Evolutionary conservation across 2,888 invertebrate genomes (phyloP).

Genomic region (Idaea dimidiata): DNA sequence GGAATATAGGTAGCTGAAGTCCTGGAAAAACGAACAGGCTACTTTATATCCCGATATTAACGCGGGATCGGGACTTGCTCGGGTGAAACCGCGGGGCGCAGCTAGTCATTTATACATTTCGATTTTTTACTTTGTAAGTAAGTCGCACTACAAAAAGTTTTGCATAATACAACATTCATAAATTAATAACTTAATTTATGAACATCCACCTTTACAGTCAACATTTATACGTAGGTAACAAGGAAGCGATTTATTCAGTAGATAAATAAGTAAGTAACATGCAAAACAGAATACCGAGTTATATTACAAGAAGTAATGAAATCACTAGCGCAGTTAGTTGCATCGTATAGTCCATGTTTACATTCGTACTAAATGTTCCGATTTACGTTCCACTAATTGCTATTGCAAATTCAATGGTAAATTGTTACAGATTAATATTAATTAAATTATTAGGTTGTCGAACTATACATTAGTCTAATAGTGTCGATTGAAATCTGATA

Average conservation of each 20-base stretch:
- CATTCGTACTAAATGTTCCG: neutral
- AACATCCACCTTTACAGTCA: neutral
- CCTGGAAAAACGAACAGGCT: too few species aligned
- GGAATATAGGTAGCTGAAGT: too few species aligned
- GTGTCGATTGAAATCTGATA: neutral
- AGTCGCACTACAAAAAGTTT: neutral
- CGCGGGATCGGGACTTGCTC: too few species aligned
- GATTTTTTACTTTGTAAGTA: neutral
- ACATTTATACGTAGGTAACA: neutral
- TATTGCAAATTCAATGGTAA: neutral
- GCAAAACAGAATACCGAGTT: slow-evolving; percentile 2
- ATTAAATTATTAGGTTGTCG: neutral
- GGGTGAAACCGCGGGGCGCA: too few species aligned
- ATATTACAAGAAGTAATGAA: slow-evolving; percentile 16
- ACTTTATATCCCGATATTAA: too few species aligned
- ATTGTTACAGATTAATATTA: neutral
- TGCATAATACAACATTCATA: neutral
- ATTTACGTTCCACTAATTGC: slow-evolving; percentile 36
- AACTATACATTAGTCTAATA: neutral
- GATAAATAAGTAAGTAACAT: neutral
- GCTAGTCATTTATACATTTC: too few species aligned
- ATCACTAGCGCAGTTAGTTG: slow-evolving; percentile 15
- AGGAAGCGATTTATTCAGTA: neutral
- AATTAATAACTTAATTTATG: slow-evolving; percentile 1
- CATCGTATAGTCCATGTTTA: slow-evolving; percentile 5